These are phyloP conservation scores for Myrmecobius fasciatus DNA, from an alignment of 2,113 vertebrate species.

Conservation along the genomic window DNA sequence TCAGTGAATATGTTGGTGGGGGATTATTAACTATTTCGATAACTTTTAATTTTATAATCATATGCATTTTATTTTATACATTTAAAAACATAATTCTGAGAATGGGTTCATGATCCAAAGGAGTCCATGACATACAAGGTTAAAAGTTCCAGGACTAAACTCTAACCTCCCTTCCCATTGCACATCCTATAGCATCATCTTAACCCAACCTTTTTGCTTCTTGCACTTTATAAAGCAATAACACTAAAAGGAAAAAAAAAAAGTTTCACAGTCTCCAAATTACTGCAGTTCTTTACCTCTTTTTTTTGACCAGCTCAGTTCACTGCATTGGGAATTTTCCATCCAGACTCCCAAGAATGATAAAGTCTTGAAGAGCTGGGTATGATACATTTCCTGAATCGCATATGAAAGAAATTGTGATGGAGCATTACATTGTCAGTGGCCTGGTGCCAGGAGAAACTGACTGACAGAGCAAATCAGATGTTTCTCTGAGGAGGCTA, in stretches of 20 bases:
- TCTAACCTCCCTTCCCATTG: not conserved
- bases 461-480: slow-evolving; percentile 40
- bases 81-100: not conserved
- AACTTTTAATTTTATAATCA: not conserved
- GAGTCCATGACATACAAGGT: not conserved
- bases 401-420: slow-evolving; percentile 60
- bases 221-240: slow-evolving; percentile 5
- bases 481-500: not conserved
- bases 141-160: not conserved
- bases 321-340: slow-evolving; percentile 45
- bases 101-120: not conserved
- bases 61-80: not conserved
- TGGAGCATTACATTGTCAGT: slow-evolving; percentile 52
- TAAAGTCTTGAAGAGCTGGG: slow-evolving; percentile 54
- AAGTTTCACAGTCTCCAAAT: slow-evolving; percentile 23
- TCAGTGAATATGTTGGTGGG: not conserved
- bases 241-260: not conserved
- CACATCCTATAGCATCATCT: not conserved
- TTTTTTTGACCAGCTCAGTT: slow-evolving; percentile 41
- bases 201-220: not conserved
- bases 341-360: slow-evolving; percentile 43
- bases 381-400: not conserved
- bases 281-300: not conserved
- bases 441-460: slow-evolving; percentile 48
- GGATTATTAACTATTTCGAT: no score